These are phyloP conservation scores for Polydesmus complanatus DNA, from an alignment of 2,888 invertebrate species.

Conservation along the genomic window DNA sequence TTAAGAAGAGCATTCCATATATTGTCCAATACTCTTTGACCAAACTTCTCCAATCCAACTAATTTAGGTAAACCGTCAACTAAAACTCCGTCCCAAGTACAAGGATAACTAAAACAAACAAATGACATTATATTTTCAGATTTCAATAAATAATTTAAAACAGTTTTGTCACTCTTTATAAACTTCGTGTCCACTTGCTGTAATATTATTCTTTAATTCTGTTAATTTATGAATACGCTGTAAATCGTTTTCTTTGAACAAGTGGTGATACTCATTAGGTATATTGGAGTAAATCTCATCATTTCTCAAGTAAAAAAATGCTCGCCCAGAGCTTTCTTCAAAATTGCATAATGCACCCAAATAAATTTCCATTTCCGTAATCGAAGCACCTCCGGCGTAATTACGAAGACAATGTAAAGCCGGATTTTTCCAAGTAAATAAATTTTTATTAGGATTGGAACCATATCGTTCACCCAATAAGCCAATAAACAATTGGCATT, in stretches of 20 bases:
- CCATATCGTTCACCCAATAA: constrained; percentile 35
- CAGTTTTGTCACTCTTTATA: constrained; percentile 1
- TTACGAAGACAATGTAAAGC: constrained; percentile 31
- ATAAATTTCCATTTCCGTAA: constrained; percentile 35
- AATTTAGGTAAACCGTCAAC: constrained; percentile 29
- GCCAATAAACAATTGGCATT: constrained; percentile 34
- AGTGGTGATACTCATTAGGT: background rate
- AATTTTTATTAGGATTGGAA: constrained; percentile 28
- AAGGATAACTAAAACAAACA: constrained; percentile 29
- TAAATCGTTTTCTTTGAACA: background rate
- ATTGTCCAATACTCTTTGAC: constrained; percentile 30
- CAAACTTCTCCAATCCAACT: constrained; percentile 31
- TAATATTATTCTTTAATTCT: constrained; percentile 2
- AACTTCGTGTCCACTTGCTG: constrained; percentile 7
- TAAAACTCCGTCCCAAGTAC: constrained; percentile 31
- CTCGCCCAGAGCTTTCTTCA: constrained; percentile 22
- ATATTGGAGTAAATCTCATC: constrained; percentile 12
- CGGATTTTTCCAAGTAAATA: constrained; percentile 11
- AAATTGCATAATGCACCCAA: constrained; percentile 26
- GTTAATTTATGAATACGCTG: constrained; percentile 1
- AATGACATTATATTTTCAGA: background rate
- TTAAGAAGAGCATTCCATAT: constrained; percentile 31
- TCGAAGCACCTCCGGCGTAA: constrained; percentile 30
- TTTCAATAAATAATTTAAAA: background rate
- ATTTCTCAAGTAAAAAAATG: constrained; percentile 34